Evolutionary conservation across 2,888 invertebrate species (phyloP).

Genomic region (Xanthorhoe spadicearia): DNA sequence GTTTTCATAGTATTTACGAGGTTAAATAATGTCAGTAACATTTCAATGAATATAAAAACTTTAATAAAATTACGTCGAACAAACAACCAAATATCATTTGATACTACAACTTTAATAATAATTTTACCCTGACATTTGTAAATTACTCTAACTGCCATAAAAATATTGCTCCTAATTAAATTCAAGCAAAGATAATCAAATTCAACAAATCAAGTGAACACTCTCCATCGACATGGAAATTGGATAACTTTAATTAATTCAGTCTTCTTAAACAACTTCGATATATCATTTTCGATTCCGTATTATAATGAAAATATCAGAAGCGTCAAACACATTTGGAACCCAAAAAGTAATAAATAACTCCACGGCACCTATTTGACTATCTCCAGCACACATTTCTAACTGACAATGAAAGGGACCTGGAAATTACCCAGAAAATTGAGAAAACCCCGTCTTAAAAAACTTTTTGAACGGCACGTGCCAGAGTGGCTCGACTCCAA

Average conservation of each 20-base stretch:
- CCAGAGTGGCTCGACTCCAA: constrained; percentile 49
- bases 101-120: neutral
- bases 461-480: constrained; percentile 52
- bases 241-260: constrained; percentile 35
- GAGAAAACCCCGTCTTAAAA: constrained; percentile 64
- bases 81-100: neutral
- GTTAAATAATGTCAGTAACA: neutral
- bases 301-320: constrained; percentile 35
- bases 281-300: constrained; percentile 42
- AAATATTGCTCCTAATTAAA: constrained; percentile 17
- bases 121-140: neutral
- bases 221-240: constrained; percentile 8
- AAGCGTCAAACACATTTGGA: constrained; percentile 42
- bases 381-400: constrained; percentile 67
- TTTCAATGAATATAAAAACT: neutral
- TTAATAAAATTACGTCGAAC: neutral
- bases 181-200: constrained; percentile 19
- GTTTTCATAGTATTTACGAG: neutral
- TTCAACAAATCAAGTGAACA: constrained; percentile 20
- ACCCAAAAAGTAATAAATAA: constrained; percentile 63
- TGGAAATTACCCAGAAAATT: constrained; percentile 65
- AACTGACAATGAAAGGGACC: constrained; percentile 64
- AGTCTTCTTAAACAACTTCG: constrained; percentile 37
- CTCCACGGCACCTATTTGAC: constrained; percentile 56
- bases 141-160: neutral